phyloP scores from a whole-genome alignment of 1,140 invertebrate species.

The Carcinoscorpius rotundicauda region DNA sequence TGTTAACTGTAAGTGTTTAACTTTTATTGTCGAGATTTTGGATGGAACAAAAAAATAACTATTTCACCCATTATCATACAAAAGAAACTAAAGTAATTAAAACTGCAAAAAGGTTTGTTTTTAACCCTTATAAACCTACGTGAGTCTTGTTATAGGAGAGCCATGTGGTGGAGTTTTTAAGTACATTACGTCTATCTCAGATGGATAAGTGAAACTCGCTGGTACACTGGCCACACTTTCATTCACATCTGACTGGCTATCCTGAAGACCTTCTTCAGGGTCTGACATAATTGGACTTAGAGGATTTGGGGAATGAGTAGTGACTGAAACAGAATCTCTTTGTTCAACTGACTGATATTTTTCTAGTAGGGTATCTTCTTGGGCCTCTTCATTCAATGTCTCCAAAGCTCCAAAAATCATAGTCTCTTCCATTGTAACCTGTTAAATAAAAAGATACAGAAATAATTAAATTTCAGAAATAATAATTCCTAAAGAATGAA shows the following conservation, averaged over 20 bases:
- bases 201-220: constrained; percentile 8
- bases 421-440: constrained; percentile 86
- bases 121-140: too few species aligned
- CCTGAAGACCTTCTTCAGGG: constrained; percentile 11
- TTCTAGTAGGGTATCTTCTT: constrained; percentile 48
- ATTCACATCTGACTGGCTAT: constrained; percentile 6
- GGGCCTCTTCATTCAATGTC: constrained; percentile 79
- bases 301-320: constrained; percentile 8
- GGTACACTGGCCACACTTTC: neutral
- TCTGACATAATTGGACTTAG: constrained; percentile 18
- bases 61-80: too few species aligned
- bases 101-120: too few species aligned
- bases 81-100: too few species aligned
- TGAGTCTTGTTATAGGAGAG: constrained; percentile 1
- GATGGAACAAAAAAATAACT: too few species aligned
- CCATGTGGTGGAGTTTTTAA: neutral
- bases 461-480: neutral
- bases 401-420: constrained; percentile 86
- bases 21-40: too few species aligned
- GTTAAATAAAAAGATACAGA: neutral
- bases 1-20: too few species aligned
- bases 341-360: neutral
- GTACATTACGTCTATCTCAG: constrained; percentile 15
- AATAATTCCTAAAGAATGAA: neutral
- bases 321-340: neutral